Conservation (phyloP, 2,797 vertebrate species). For the Pygocentrus nattereri region DNA sequence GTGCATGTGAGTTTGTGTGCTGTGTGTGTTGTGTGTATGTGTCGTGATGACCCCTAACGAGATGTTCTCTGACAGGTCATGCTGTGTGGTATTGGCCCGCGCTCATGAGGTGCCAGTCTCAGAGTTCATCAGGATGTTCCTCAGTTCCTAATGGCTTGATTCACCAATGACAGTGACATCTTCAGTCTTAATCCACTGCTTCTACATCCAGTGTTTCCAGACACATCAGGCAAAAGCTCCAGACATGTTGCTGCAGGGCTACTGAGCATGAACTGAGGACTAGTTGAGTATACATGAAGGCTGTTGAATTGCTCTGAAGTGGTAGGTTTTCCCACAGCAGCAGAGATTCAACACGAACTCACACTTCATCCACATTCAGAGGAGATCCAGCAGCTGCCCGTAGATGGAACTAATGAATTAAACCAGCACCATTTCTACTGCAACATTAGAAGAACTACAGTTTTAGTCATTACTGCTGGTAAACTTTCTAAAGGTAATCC, state of each 20-base stretch:
- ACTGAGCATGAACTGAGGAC: conserved; percentile 29
- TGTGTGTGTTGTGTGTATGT: background rate
- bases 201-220: conserved; percentile 10
- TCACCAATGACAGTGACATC: background rate
- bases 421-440: conserved; percentile 19
- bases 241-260: conserved; percentile 27
- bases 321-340: conserved; percentile 5
- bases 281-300: background rate
- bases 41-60: conserved; percentile 51
- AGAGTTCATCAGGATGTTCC: background rate
- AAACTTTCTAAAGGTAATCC: conserved; percentile 38
- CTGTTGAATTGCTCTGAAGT: conserved; percentile 1
- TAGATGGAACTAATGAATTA: conserved; percentile 19
- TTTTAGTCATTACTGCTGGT: conserved; percentile 35
- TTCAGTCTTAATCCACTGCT: background rate
- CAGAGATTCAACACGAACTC: conserved; percentile 5
- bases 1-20: conserved; percentile 6
- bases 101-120: conserved; percentile 65
- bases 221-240: conserved; percentile 1
- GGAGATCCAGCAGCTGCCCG: conserved; percentile 1
- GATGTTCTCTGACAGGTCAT: conserved; percentile 71
- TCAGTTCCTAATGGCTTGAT: background rate
- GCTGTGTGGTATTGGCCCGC: conserved; percentile 71
- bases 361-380: conserved; percentile 16
- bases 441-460: background rate